A percentile compares a stretch with the other conserved stretches of the same genome.
Conservation (phyloP, 2,888 invertebrate genomes). For the Mellilla xanthometata region DNA sequence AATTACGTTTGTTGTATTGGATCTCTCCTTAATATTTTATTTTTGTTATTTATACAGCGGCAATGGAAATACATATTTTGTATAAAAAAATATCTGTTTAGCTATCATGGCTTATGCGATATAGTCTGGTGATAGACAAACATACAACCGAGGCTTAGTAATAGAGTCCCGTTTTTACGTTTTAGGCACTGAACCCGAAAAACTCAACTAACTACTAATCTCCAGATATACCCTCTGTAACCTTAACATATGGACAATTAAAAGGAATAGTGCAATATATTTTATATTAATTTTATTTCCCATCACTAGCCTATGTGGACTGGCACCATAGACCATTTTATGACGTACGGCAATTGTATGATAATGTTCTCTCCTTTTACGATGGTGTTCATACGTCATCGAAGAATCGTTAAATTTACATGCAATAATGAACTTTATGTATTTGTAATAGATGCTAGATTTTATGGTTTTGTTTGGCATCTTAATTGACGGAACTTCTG, state of each 20-base stretch:
- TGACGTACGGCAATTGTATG: constrained; percentile 72
- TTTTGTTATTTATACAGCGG: too few species aligned
- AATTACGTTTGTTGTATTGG: too few species aligned
- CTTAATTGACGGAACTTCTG: constrained; percentile 18
- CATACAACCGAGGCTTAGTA: too few species aligned
- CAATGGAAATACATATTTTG: too few species aligned
- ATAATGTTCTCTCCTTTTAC: constrained; percentile 69
- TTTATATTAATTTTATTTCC: constrained; percentile 15
- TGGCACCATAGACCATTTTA: constrained; percentile 33
- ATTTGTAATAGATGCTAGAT: constrained; percentile 26
- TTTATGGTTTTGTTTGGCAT: neutral
- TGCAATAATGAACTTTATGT: constrained; percentile 29
- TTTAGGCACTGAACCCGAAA: too few species aligned
- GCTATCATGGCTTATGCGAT: too few species aligned
- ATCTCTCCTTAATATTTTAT: too few species aligned
- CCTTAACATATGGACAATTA: neutral
- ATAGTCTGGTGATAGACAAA: too few species aligned
- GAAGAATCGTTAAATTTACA: constrained; percentile 16
- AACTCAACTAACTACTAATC: too few species aligned
- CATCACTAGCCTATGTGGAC: constrained; percentile 37
- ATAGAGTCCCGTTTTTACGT: too few species aligned
- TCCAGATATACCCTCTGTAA: neutral
- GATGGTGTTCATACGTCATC: constrained; percentile 66
- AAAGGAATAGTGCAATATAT: neutral
- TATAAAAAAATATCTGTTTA: too few species aligned